Evolutionary conservation across 2,113 vertebrate genomes (phyloP).

Genomic region (Pica pica): DNA sequence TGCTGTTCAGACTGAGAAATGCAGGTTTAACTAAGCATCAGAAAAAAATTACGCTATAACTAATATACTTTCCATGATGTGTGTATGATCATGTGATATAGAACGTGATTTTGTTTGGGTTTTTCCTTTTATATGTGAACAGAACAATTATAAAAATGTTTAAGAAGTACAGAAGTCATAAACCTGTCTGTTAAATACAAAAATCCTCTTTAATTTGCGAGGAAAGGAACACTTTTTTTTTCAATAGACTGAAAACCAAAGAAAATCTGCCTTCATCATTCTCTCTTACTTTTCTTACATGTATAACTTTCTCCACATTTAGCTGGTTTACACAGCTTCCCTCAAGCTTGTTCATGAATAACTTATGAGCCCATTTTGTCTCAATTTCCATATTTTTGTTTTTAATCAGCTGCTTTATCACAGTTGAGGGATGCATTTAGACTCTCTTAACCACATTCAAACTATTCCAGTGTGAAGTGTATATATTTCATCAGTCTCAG

Average conservation of each 20-base stretch:
- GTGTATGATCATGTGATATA: not conserved
- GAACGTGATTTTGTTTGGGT: rapidly evolving
- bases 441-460: not conserved
- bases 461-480: not conserved
- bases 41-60: not conserved
- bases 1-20: not conserved
- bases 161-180: not conserved
- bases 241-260: not conserved
- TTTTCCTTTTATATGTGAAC: not conserved
- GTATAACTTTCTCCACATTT: not conserved
- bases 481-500: not conserved
- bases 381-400: not conserved
- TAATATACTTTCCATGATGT: not conserved
- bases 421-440: not conserved
- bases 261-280: not conserved
- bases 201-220: not conserved
- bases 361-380: not conserved
- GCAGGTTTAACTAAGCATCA: not conserved
- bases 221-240: not conserved
- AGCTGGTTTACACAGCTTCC: not conserved
- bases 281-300: not conserved
- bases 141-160: not conserved
- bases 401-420: not conserved
- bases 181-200: not conserved
- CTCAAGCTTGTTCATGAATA: not conserved